These are phyloP conservation scores for Lophius americanus DNA, from an alignment of 2,797 vertebrate species.

Conservation along the genomic window DNA sequence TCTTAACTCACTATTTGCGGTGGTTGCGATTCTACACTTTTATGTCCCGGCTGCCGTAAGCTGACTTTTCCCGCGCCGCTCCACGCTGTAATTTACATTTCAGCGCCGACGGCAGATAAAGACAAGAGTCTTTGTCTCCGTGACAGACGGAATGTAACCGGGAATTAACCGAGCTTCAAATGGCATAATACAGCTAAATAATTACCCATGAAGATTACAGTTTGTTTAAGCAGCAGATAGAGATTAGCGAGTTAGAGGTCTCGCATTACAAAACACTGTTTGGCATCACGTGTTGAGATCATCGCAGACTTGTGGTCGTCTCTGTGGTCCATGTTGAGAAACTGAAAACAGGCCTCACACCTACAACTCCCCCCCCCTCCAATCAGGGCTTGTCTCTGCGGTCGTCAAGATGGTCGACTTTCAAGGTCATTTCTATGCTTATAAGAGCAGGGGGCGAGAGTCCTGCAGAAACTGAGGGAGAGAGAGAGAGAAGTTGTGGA, in stretches of 20 bases:
- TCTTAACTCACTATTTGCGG: constrained; percentile 51
- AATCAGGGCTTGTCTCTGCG: constrained; percentile 70
- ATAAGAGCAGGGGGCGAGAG: constrained; percentile 12
- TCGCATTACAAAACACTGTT: constrained; percentile 58
- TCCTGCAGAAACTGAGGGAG: constrained; percentile 15
- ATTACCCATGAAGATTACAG: constrained; percentile 67
- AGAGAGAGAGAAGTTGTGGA: constrained; percentile 40
- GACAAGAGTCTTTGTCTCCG: constrained; percentile 69
- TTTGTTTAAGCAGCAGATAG: constrained; percentile 64
- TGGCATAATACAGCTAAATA: constrained; percentile 68
- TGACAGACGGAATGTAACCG: constrained; percentile 76
- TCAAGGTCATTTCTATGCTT: constrained; percentile 56
- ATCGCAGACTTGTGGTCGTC: constrained; percentile 43
- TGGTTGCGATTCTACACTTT: constrained; percentile 50
- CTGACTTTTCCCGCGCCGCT: constrained; percentile 58
- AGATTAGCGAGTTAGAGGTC: constrained; percentile 24
- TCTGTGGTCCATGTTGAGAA: constrained; percentile 53
- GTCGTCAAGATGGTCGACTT: constrained; percentile 60
- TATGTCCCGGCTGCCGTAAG: constrained; percentile 53
- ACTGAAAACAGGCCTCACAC: constrained; percentile 66
- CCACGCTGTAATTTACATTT: constrained; percentile 70
- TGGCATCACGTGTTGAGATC: constrained; percentile 51
- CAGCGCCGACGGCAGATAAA: constrained; percentile 68
- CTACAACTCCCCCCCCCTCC: constrained; percentile 49
- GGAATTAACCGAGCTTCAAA: constrained; percentile 72